Conservation (phyloP, 2,888 invertebrate species). For the Ernsta delagoae region DNA sequence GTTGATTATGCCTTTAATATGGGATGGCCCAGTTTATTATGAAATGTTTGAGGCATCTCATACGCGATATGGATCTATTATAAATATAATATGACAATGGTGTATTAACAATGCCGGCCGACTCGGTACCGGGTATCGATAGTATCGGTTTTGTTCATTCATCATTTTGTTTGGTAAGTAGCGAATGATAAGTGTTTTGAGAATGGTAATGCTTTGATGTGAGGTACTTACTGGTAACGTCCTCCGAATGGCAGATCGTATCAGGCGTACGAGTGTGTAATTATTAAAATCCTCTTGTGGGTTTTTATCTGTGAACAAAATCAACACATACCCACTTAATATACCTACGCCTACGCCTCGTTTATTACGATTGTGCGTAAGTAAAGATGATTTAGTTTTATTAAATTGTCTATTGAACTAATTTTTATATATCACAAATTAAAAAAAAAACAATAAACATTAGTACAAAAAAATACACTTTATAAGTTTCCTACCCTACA, state of each 20-base stretch:
- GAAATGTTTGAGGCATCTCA: conserved; percentile 36
- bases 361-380: neutral
- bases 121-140: conserved; percentile 53
- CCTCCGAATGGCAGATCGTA: neutral
- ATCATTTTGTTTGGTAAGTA: conserved; percentile 38
- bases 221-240: conserved; percentile 6
- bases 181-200: conserved; percentile 30
- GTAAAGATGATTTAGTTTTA: too few relatives aligned
- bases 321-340: neutral
- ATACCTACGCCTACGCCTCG: neutral
- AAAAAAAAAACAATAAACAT: too few relatives aligned
- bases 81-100: conserved; percentile 75
- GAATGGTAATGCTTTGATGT: conserved; percentile 14
- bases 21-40: conserved; percentile 49
- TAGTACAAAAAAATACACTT: too few relatives aligned
- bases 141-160: conserved; percentile 40
- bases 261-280: neutral
- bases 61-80: conserved; percentile 65
- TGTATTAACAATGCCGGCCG: conserved; percentile 68
- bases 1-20: conserved; percentile 53
- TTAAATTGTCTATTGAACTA: too few relatives aligned
- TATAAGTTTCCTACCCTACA: too few relatives aligned
- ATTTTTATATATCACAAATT: too few relatives aligned
- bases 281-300: conserved; percentile 1
- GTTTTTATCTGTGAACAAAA: neutral